Evolutionary conservation across 2,888 invertebrate genomes (phyloP), one percentile per base, ranked within the genome.

Genomic region (Phaonia tiefii): DNA sequence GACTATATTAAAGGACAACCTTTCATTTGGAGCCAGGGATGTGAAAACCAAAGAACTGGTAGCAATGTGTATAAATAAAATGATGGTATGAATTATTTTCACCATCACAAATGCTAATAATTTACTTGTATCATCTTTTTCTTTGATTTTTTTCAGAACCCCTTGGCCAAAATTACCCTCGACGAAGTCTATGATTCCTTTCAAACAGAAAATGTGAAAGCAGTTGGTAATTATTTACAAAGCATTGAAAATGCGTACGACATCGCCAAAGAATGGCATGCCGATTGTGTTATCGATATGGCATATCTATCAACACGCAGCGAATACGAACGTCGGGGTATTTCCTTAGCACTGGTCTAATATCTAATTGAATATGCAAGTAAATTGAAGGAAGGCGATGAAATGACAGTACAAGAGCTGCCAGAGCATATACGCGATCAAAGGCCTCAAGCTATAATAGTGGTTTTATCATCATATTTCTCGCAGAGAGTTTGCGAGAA

Each of bases 1-100:
- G 60, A 91, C 92, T 63, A 92, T 93, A 42, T 92, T 93, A 0
- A 89, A 92, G 63, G 94, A 94, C 83, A 93, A 94, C 0, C 92
- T 93, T 0, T 94, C 94, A 0, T 86, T 95, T 63, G 93, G 93
- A 0, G 94, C 94, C 0, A 89, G 93, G 0, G 92, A 93, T 63
- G 90, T 91, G 7, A 86, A 86, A 1, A 93, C 90, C 0, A 91
- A 92, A 1, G 90, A 92, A 85, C 92, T 95, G 0, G 93, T 91
- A 7, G 92, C 93, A 0, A 93, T 92, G 2, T 89, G 92, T n/a
- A 92, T 94, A 84, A 95, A 94, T 87, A 94, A 94, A 89, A 89
- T 95, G 79, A 93, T 94, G 90, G 94, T 93, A 87, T 69, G 80
- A 79, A 49, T 8, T 1, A 17, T 37, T 1, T 17, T 31, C 31